Evolutionary conservation across 2,797 vertebrate species (phyloP).

Genomic region (Tenualosa thibaudeaui): DNA sequence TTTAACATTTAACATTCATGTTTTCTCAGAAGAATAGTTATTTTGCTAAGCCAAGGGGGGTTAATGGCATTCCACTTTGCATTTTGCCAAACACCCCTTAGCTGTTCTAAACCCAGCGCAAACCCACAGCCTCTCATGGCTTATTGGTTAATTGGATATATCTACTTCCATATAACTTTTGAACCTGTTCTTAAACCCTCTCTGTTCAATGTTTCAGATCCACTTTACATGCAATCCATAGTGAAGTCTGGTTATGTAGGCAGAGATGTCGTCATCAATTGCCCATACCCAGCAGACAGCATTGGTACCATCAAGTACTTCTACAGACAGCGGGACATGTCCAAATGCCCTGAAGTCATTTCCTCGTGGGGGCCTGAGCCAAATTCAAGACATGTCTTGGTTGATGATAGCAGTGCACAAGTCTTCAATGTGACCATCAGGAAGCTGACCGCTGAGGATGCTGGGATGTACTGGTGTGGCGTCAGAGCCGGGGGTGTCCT

Average conservation of each 20-base stretch:
- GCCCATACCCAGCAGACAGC: neutral
- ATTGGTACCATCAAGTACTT: neutral
- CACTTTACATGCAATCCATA: neutral
- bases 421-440: conserved; percentile 36
- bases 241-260: neutral
- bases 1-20: too few relatives aligned
- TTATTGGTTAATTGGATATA: neutral
- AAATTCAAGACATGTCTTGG: neutral
- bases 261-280: neutral
- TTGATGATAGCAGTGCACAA: neutral
- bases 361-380: neutral
- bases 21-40: too few relatives aligned
- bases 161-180: too few relatives aligned
- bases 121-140: too few relatives aligned
- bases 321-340: neutral
- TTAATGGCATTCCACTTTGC: too few relatives aligned
- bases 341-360: neutral
- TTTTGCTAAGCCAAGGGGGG: too few relatives aligned
- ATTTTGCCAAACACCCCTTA: too few relatives aligned
- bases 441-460: conserved; percentile 32
- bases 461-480: conserved; percentile 43
- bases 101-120: too few relatives aligned
- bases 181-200: neutral
- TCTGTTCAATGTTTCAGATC: neutral
- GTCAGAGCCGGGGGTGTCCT: neutral